phyloP scores from a whole-genome alignment of 2,113 vertebrate genomes.

The Percina caprodes region DNA sequence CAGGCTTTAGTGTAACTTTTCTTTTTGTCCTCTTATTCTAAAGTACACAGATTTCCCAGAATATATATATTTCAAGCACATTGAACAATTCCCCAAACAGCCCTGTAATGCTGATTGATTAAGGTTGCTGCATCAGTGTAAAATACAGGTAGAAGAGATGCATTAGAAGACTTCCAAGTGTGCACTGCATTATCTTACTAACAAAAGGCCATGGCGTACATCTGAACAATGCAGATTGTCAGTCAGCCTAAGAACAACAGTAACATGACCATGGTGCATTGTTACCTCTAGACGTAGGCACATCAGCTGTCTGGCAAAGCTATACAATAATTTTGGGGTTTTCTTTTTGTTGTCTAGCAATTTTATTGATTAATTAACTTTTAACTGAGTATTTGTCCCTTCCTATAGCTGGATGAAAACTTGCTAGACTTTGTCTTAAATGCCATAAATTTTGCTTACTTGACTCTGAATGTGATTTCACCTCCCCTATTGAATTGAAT shows the following conservation, averaged over 20 bases:
- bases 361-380: neutral
- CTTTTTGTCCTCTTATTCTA: neutral
- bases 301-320: neutral
- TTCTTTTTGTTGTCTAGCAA: neutral
- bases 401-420: neutral
- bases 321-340: neutral
- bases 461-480: neutral
- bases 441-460: neutral
- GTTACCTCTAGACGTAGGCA: constrained; percentile 18
- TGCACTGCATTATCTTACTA: constrained; percentile 40
- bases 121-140: constrained; percentile 54
- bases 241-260: neutral
- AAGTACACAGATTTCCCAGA: constrained; percentile 24
- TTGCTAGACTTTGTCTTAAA: neutral
- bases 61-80: constrained; percentile 13
- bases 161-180: constrained; percentile 17
- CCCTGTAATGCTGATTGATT: constrained; percentile 55
- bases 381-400: neutral
- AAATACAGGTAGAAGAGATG: constrained; percentile 31
- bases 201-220: constrained; percentile 21
- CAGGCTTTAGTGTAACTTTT: constrained; percentile 29
- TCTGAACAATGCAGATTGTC: constrained; percentile 52
- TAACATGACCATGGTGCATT: constrained; percentile 28
- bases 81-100: constrained; percentile 43
- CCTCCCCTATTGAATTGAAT: constrained; percentile 4